phyloP scores from a whole-genome alignment of 2,797 vertebrate genomes.

The Phrynocephalus forsythii region DNA sequence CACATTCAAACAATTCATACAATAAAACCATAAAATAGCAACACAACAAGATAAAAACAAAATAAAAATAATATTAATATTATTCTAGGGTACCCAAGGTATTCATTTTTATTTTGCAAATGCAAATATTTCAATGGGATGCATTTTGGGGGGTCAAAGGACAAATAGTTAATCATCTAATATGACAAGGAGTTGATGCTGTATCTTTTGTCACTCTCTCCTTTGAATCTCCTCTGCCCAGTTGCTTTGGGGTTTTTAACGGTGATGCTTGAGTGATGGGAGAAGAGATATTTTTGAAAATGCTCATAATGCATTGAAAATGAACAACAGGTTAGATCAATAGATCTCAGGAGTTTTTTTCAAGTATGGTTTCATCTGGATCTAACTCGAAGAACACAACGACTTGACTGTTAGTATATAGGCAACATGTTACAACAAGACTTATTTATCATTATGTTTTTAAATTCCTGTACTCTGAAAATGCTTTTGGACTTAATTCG shows the following conservation, averaged over 20 bases:
- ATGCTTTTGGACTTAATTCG: neutral
- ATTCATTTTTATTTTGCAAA: neutral
- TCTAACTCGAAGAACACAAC: neutral
- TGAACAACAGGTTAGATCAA: neutral
- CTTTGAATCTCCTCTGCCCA: neutral
- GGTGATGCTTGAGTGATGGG: neutral
- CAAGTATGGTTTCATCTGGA: neutral
- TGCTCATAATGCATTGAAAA: neutral
- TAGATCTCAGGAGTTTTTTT: neutral
- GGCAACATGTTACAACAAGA: neutral
- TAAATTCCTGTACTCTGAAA: neutral
- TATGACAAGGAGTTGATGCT: neutral
- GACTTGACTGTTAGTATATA: neutral
- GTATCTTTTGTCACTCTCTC: neutral
- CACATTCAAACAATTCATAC: too few relatives aligned
- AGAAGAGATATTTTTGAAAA: neutral
- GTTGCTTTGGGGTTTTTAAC: constrained; percentile 16
- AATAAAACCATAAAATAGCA: too few relatives aligned
- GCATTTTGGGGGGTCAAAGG: too few relatives aligned
- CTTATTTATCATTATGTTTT: neutral
- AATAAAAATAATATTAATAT: too few relatives aligned
- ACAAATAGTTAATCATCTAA: too few relatives aligned
- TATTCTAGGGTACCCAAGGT: constrained; percentile 18
- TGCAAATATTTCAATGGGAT: too few relatives aligned
- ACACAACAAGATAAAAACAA: too few relatives aligned